phyloP scores from a whole-genome alignment of 2,888 invertebrate genomes.

The Sminthurinus aureus region DNA sequence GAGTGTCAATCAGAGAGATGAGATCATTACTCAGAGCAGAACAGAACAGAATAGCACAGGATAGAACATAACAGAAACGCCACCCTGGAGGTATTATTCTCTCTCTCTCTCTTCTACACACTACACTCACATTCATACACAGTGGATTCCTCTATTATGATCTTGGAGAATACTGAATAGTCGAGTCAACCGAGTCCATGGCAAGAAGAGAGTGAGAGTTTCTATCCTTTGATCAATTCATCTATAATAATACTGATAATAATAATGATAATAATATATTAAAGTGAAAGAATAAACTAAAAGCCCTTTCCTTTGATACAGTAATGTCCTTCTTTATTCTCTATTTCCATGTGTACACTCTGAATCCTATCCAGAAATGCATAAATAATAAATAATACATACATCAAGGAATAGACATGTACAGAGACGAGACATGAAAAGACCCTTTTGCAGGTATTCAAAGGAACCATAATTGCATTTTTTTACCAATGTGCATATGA shows the following conservation, averaged over 20 bases:
- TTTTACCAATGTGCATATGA: no score
- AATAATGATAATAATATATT: background rate
- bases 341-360: background rate
- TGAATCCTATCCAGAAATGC: no score
- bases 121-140: no score
- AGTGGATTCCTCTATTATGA: slow-evolving; percentile 26
- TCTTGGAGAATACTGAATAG: no score
- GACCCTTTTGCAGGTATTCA: no score
- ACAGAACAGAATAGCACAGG: slow-evolving; percentile 5
- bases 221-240: slow-evolving; percentile 28
- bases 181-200: no score
- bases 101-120: background rate
- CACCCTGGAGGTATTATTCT: slow-evolving; percentile 44
- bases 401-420: no score
- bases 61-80: slow-evolving; percentile 40
- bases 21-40: slow-evolving; percentile 52
- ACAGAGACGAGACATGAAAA: no score
- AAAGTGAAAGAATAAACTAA: background rate
- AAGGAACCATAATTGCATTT: no score
- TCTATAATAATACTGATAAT: no score
- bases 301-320: background rate
- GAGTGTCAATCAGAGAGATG: slow-evolving; percentile 58
- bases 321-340: background rate
- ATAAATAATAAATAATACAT: no score
- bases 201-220: background rate